A percentile compares a stretch with the other conserved stretches of the same genome.
Evolutionary conservation across 2,888 invertebrate species (phyloP).

Genomic region (Schizaphis graminum): DNA sequence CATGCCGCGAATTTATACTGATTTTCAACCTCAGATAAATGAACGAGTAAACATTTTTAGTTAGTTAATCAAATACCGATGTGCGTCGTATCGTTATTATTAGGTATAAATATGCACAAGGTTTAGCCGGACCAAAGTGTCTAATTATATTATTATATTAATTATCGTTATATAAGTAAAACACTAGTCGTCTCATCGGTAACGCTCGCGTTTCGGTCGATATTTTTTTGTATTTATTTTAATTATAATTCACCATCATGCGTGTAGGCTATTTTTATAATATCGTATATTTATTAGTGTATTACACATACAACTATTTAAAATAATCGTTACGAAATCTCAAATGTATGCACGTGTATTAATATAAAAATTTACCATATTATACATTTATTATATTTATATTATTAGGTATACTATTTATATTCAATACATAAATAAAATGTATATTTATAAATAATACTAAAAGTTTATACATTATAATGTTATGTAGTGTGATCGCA

Average conservation of each 20-base stretch:
- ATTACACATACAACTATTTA: background rate
- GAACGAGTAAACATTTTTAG: background rate
- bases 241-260: background rate
- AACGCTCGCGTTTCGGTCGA: background rate
- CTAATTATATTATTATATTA: background rate
- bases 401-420: background rate
- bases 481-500: background rate
- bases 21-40: background rate
- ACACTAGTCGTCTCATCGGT: background rate
- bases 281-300: background rate
- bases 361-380: background rate
- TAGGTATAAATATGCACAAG: background rate
- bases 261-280: background rate
- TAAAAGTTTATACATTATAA: background rate
- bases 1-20: background rate
- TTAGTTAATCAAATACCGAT: background rate
- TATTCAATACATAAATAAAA: background rate
- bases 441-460: background rate
- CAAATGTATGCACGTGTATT: background rate
- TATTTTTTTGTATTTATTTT: constrained; percentile 27
- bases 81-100: background rate
- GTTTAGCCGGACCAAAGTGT: background rate
- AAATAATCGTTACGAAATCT: background rate
- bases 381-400: background rate
- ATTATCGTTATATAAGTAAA: background rate